These are phyloP conservation scores for Pycnomerus fuliginosus DNA, from an alignment of 2,888 invertebrate species.

Conservation along the genomic window DNA sequence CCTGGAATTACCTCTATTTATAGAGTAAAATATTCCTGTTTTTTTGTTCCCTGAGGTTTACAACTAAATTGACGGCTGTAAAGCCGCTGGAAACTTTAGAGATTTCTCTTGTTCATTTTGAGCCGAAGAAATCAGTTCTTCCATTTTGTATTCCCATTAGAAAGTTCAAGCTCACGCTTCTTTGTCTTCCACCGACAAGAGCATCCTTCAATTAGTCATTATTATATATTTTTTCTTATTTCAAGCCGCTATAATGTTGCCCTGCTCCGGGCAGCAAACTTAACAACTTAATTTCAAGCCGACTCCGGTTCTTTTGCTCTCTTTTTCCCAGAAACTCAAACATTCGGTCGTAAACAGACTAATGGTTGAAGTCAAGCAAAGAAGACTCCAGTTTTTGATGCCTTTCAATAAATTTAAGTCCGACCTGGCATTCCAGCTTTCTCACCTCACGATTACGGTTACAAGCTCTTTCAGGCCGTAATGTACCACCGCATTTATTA, in stretches of 20 bases:
- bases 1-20: constrained; percentile 2
- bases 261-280: constrained; percentile 30
- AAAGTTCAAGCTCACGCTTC: no score
- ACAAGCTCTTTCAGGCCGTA: no score
- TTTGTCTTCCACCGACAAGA: no score
- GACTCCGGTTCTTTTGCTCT: no score
- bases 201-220: constrained; percentile 39
- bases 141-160: no score
- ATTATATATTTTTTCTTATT: constrained; percentile 39
- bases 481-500: constrained; percentile 13
- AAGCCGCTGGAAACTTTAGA: constrained; percentile 13
- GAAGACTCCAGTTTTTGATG: neutral
- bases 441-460: no score
- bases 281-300: constrained; percentile 27
- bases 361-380: no score
- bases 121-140: no score
- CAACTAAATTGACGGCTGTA: constrained; percentile 8
- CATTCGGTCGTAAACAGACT: no score
- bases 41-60: constrained; percentile 10
- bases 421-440: no score
- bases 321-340: no score
- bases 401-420: neutral
- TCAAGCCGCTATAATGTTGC: constrained; percentile 34
- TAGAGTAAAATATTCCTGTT: constrained; percentile 5
- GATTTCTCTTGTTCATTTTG: no score